Percentiles rank a stretch among this genome's conserved stretches.
Evolutionary conservation across 2,888 invertebrate genomes (phyloP).

Genomic region (Mamestra brassicae): DNA sequence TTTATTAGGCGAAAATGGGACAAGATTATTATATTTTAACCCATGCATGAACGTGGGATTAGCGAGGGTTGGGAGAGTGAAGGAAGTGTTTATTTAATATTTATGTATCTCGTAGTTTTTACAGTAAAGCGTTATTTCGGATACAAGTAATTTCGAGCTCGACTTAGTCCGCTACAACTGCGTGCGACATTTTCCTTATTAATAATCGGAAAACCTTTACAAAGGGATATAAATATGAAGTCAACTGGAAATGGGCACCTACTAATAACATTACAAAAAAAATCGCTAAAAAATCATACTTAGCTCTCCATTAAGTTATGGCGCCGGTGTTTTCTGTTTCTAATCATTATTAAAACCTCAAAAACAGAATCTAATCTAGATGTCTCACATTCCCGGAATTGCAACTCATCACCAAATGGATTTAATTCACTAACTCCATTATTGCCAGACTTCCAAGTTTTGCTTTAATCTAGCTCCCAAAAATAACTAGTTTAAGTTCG

Average conservation of each 20-base stretch:
- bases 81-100: slow-evolving; percentile 46
- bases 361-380: background rate
- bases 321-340: background rate
- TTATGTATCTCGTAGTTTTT: slow-evolving; percentile 45
- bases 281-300: background rate
- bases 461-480: slow-evolving; percentile 47
- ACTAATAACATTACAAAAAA: background rate
- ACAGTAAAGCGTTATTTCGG: slow-evolving; percentile 15
- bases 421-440: slow-evolving; percentile 39
- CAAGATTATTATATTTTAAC: slow-evolving; percentile 61
- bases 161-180: slow-evolving; percentile 27
- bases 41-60: slow-evolving; percentile 57
- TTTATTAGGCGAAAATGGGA: slow-evolving; percentile 62
- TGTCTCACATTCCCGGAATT: slow-evolving; percentile 4
- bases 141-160: slow-evolving; percentile 15
- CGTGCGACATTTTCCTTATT: slow-evolving; percentile 43
- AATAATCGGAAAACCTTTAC: slow-evolving; percentile 24
- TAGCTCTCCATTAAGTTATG: background rate
- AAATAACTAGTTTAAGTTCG: slow-evolving; percentile 58
- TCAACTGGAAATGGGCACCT: slow-evolving; percentile 25
- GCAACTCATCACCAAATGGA: slow-evolving; percentile 37
- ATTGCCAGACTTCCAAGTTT: slow-evolving; percentile 40
- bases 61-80: slow-evolving; percentile 25
- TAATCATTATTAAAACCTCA: slow-evolving; percentile 8
- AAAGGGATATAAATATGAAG: slow-evolving; percentile 13